Evolutionary conservation across 2,113 vertebrate genomes (phyloP).

Genomic region (Spea bombifrons): DNA sequence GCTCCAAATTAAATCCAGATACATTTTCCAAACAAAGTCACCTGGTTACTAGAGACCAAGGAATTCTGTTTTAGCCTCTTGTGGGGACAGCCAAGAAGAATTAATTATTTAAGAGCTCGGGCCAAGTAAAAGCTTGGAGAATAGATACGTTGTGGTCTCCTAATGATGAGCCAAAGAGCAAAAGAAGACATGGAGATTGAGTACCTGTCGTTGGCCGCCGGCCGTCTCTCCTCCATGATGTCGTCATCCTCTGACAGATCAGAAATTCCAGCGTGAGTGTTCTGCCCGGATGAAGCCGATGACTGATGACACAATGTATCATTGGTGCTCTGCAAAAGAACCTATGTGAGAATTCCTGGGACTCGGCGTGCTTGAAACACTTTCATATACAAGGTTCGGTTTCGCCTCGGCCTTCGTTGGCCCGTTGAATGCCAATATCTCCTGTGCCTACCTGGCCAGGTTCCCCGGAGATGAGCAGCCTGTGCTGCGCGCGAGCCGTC

Average conservation of each 20-base stretch:
- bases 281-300: background rate
- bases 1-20: no score
- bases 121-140: no score
- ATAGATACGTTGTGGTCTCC: no score
- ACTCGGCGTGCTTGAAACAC: no score
- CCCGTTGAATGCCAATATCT: background rate
- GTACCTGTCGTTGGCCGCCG: background rate
- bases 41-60: no score
- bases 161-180: no score
- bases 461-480: constrained; percentile 28
- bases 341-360: no score
- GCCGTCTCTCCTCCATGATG: background rate
- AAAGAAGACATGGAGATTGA: background rate
- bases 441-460: background rate
- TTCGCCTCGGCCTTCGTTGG: background rate
- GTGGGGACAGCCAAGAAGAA: no score
- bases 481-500: constrained; percentile 43
- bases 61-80: no score
- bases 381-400: no score
- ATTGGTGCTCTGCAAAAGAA: background rate
- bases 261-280: constrained; percentile 24
- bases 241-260: constrained; percentile 16
- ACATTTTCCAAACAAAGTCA: no score
- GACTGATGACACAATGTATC: background rate
- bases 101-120: no score